Percentiles rank a stretch among this genome's conserved stretches.
phyloP scores from a whole-genome alignment of 2,113 vertebrate genomes.

The Lepus timidus region DNA sequence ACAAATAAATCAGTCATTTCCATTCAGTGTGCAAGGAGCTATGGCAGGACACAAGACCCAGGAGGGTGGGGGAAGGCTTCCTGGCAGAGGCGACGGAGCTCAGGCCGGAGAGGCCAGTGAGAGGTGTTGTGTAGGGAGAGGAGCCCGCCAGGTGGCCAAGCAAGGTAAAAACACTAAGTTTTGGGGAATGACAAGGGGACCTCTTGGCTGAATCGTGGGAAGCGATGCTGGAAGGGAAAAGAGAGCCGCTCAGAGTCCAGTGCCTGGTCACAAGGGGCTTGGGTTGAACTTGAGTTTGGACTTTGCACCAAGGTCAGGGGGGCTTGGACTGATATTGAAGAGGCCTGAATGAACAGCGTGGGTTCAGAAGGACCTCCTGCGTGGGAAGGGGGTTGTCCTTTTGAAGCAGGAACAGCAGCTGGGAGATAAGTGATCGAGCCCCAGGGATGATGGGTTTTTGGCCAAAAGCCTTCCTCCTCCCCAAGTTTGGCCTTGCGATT shows the following conservation, averaged over 20 bases:
- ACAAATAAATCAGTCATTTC: neutral
- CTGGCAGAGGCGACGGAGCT: rapidly evolving
- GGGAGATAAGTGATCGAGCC: neutral
- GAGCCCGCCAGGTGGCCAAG: neutral
- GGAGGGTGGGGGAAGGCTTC: neutral
- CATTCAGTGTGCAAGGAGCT: neutral
- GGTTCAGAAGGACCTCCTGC: neutral
- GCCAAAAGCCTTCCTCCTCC: neutral
- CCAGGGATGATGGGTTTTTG: neutral
- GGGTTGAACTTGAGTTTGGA: neutral
- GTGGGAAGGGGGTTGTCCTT: neutral
- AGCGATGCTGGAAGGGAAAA: neutral
- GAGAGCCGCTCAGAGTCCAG: neutral
- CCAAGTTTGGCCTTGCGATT: neutral
- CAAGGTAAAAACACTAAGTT: no score
- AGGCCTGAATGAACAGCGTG: neutral
- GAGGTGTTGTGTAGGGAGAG: neutral
- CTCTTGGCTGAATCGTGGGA: rapidly evolving
- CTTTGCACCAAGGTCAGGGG: neutral
- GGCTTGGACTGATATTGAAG: neutral
- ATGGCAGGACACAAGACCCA: neutral
- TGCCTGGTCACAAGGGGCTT: neutral
- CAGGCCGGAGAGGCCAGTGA: neutral
- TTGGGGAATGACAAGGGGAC: neutral
- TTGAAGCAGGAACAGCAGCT: neutral